Percentiles rank a stretch among this genome's conserved stretches.
These are phyloP conservation scores for Numenius phaeopus DNA, from an alignment of 2,797 vertebrate species.

Conservation along the genomic window DNA sequence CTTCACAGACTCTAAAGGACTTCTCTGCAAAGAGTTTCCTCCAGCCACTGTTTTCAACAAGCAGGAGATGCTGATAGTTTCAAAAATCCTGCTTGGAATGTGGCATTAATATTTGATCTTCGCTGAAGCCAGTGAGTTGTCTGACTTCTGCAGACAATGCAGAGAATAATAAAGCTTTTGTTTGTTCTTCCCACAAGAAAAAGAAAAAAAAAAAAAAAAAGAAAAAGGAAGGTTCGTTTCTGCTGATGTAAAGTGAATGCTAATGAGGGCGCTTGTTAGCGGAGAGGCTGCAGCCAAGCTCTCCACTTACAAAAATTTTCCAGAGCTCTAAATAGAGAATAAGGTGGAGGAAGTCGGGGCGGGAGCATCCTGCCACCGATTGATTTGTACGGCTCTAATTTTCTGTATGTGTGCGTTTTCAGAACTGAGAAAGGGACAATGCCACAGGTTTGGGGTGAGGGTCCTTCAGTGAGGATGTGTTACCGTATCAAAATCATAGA, in stretches of 20 bases:
- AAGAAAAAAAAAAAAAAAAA: too few species aligned
- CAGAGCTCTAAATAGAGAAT: neutral
- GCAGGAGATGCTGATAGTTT: neutral
- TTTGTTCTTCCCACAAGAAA: neutral
- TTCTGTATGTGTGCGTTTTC: accelerated
- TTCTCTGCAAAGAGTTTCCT: neutral
- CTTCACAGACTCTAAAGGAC: neutral
- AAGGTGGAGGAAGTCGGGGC: neutral
- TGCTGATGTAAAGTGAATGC: neutral
- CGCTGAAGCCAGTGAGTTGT: neutral
- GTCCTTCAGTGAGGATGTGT: neutral
- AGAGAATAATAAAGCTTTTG: neutral
- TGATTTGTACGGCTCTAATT: neutral
- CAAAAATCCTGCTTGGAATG: neutral
- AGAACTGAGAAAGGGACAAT: neutral
- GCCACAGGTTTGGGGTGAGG: too few species aligned
- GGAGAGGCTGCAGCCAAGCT: neutral
- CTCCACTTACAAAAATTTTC: neutral
- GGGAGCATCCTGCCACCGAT: neutral
- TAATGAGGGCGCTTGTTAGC: neutral
- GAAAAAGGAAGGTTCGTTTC: neutral
- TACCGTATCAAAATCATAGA: neutral
- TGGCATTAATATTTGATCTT: neutral
- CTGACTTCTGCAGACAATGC: neutral
- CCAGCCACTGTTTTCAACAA: neutral